Evolutionary conservation across 2,797 vertebrate genomes (phyloP), one percentile per base, ranked within the genome.

Genomic region (Phataginus tricuspis): DNA sequence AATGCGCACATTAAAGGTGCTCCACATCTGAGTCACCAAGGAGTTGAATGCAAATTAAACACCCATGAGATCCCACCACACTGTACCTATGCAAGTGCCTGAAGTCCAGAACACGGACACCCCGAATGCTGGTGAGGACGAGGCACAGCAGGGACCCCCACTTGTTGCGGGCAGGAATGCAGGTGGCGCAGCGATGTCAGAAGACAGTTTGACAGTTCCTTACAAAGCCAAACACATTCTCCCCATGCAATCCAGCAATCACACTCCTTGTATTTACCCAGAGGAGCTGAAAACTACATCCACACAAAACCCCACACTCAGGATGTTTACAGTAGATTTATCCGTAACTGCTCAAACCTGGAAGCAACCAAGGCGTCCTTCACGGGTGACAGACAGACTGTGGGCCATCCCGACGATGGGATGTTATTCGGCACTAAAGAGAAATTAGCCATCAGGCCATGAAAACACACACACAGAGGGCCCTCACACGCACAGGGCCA

Each of bases 361-460:
- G 51, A 23, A 25, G 27, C 37, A 1, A 4, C 18, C 25, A 0
- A 27, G 61, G 37, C 0, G 6, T 5, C 91, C 82, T 11, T 16
- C 61, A 2, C 0, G 23, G 61, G 51, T 0, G 29, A 37, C 0
- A 0, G 45, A 0, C 1, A 34, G 5, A 11, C 42, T 1, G 34
- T 0, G 61, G 29, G 1, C 31, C 61, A 1, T 6, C 7, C 12
- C 1, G 31, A 21, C 69, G 0, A 9, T 2, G 61, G 37, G 1
- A 3, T 15, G 0, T 2, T 1, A 15, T 2, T 27, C 31, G 0
- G 9, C 8, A 4, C n/a, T 0, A 0, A 25, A 18, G 3, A 19
- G 25, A 37, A 25, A 4, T 0, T 61, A 37, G 72, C 72, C 9
- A 6, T 23, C 51, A 4, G 21, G 71, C 53, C 82, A 8, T 15